Percentiles rank a stretch among this genome's conserved stretches.
These are phyloP conservation scores for Chaenocephalus aceratus DNA, from an alignment of 2,113 vertebrate species.

Conservation along the genomic window DNA sequence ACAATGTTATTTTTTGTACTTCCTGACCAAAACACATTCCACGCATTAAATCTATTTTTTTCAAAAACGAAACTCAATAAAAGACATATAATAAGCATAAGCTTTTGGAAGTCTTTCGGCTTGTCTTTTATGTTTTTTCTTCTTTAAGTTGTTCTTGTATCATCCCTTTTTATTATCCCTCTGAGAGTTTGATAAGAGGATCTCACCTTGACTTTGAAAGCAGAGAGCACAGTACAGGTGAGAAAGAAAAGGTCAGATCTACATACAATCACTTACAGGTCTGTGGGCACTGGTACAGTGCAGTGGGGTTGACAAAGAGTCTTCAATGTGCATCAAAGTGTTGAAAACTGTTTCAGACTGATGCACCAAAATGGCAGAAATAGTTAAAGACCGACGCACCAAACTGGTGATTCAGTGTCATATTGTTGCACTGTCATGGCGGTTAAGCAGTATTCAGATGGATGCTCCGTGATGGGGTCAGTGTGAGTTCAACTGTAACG, in stretches of 20 bases:
- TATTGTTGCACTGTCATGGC: conserved; percentile 62
- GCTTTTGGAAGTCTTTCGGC: conserved; percentile 83
- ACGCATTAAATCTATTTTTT: conserved; percentile 92
- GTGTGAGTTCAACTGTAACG: conserved; percentile 42
- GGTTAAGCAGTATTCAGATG: conserved; percentile 50
- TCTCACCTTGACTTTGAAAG: conserved; percentile 85
- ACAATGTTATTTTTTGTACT: conserved; percentile 90
- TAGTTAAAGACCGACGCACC: conserved; percentile 64
- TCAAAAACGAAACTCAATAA: conserved; percentile 85
- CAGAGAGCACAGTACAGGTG: conserved; percentile 92
- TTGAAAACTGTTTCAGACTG: conserved; percentile 69
- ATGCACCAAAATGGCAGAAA: conserved; percentile 74
- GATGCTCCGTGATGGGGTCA: conserved; percentile 36
- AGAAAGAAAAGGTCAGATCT: conserved; percentile 84
- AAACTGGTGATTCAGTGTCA: conserved; percentile 62
- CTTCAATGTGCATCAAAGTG: conserved; percentile 85
- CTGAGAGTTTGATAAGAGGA: conserved; percentile 86
- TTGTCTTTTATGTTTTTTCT: conserved; percentile 60
- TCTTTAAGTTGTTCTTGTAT: conserved; percentile 52
- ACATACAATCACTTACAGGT: conserved; percentile 95
- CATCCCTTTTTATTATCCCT: conserved; percentile 63
- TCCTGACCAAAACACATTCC: conserved; percentile 92
- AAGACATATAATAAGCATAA: conserved; percentile 91
- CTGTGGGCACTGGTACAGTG: conserved; percentile 96
- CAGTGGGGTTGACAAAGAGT: conserved; percentile 89